Evolutionary conservation across 1,140 invertebrate species (phyloP).

Genomic region (Drosophila kanapiae): DNA sequence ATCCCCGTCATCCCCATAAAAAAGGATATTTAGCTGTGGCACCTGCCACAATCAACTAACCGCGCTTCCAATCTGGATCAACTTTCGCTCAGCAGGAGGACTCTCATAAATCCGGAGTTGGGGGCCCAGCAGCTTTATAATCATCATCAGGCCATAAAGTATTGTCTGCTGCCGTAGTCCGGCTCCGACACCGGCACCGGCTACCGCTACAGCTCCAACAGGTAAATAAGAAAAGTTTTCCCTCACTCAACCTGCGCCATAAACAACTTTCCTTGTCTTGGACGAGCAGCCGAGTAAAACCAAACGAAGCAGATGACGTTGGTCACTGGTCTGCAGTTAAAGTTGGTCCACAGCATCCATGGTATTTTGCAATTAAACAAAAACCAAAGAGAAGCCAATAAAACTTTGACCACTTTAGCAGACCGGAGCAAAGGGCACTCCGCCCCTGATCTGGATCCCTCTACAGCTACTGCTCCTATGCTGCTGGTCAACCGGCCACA

Average conservation of each 20-base stretch:
- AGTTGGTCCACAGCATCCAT: conserved; percentile 54
- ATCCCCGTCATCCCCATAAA: conserved; percentile 24
- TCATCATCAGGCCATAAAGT: conserved; percentile 58
- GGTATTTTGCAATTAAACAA: conserved; percentile 64
- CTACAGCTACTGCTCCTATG: background rate
- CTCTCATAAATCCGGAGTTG: conserved; percentile 40
- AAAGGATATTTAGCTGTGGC: conserved; percentile 34
- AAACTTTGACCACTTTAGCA: conserved; percentile 59
- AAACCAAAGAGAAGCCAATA: conserved; percentile 62
- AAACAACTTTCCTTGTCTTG: conserved; percentile 53
- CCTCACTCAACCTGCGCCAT: conserved; percentile 55
- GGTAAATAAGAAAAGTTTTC: conserved; percentile 63
- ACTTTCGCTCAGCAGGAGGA: conserved; percentile 20
- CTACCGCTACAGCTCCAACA: conserved; percentile 40
- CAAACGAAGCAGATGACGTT: conserved; percentile 44
- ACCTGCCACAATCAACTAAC: conserved; percentile 34
- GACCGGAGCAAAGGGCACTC: conserved; percentile 29
- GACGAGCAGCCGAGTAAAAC: conserved; percentile 12
- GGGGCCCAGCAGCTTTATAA: conserved; percentile 43
- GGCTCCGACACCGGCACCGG: too few relatives aligned
- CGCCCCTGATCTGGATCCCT: background rate
- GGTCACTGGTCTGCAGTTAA: conserved; percentile 55
- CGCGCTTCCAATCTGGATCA: conserved; percentile 43
- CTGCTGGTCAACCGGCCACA: background rate
- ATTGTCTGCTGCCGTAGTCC: conserved; percentile 27